Conservation (phyloP, 2,797 vertebrate species). For the Lophius americanus region DNA sequence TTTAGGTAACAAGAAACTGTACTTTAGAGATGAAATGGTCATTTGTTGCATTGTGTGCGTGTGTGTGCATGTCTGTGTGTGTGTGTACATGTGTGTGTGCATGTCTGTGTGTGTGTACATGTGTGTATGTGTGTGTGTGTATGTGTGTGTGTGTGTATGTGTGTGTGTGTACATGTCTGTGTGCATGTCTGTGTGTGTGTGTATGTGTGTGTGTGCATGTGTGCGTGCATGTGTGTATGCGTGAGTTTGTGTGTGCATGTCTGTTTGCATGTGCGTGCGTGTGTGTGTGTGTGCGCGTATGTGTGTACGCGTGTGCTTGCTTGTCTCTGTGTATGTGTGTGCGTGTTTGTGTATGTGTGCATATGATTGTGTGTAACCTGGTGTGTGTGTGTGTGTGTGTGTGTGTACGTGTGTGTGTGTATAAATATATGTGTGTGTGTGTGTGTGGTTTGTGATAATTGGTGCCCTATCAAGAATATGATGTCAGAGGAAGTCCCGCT, state of each 20-base stretch:
- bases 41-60: slow-evolving; percentile 20
- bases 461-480: not conserved
- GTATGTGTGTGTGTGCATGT: not conserved
- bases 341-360: not conserved
- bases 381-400: not conserved
- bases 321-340: not conserved
- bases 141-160: not conserved
- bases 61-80: not conserved
- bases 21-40: slow-evolving; percentile 38
- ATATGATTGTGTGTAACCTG: not conserved
- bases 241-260: not conserved
- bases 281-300: not conserved
- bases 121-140: not conserved
- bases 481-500: not conserved
- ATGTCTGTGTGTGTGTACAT: too few relatives aligned
- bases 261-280: not conserved
- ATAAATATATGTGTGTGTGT: not conserved
- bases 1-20: not conserved
- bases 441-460: not conserved
- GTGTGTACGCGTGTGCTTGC: not conserved
- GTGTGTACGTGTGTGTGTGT: not conserved
- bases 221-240: not conserved
- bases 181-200: not conserved
- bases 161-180: not conserved
- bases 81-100: not conserved